Evolutionary conservation across 1,140 invertebrate genomes (phyloP).

Genomic region (Pseudomyrmex gracilis): DNA sequence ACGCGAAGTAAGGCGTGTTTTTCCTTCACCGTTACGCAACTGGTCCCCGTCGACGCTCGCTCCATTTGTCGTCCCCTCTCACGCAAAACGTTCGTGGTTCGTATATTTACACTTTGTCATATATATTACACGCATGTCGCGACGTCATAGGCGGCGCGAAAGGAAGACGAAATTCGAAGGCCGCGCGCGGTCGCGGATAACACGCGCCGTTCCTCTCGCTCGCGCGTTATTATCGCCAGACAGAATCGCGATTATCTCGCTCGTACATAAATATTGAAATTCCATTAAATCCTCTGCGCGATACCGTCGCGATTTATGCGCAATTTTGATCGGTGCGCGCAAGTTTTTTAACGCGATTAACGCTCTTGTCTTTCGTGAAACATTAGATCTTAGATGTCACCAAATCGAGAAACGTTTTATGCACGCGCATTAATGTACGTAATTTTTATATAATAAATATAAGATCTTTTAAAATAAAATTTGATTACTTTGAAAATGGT

Average conservation of each 20-base stretch:
- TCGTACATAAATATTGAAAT: neutral
- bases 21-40: slow-evolving; percentile 48
- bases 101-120: slow-evolving; percentile 2
- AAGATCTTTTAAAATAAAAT: no score
- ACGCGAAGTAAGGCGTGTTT: slow-evolving; percentile 9
- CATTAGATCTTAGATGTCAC: no score
- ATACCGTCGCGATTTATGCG: no score
- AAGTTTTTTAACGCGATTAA: no score
- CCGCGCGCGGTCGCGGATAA: neutral
- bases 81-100: neutral
- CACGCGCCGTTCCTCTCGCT: neutral
- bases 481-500: no score
- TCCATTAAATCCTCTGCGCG: neutral
- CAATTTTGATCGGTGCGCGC: neutral
- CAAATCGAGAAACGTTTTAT: no score
- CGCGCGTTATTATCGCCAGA: neutral
- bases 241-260: neutral
- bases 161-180: slow-evolving; percentile 62
- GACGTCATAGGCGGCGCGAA: slow-evolving; percentile 37
- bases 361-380: no score
- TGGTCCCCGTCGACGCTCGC: neutral
- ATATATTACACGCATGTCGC: slow-evolving; percentile 10
- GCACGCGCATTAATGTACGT: no score
- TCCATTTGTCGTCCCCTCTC: neutral
- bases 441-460: no score